Evolutionary conservation across 2,113 vertebrate genomes (phyloP), one percentile per base, ranked within the genome.

Genomic region (Otus sunia): DNA sequence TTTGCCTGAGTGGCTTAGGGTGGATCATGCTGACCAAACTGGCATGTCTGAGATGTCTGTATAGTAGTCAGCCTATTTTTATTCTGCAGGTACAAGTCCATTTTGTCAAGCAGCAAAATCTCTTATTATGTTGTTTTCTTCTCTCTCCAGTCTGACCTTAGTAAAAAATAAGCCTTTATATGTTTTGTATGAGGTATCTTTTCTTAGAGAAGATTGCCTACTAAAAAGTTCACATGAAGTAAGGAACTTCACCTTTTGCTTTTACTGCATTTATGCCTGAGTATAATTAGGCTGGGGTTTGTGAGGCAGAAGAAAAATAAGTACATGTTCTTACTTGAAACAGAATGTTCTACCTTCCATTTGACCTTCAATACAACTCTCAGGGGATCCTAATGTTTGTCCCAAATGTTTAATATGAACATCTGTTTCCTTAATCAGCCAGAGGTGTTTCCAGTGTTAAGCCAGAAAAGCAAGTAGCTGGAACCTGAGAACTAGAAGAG

Each of bases 381-480:
- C 13, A 25, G 32, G 49, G 32, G 74, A 93, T 63, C 41, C 58
- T 91, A 56, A 56, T 68, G 1, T 91, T 84, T 94, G 47, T 80
- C 76, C 41, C 50, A 90, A 50, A 79, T 62, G 26, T 86, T 95
- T 89, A 83, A 80, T 84, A 36, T 36, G 21, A 90, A 59, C 59
- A 91, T 63, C 52, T 59, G 41, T 93, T 95, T 93, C 64, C 64
- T 89, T 89, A 93, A 87, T 89, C 64, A 74, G 12, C 39, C 52
- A 49, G 66, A 86, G 15, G 19, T 52, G n/a, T 60, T 88, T 39
- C 34, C 27, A 34, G 11, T 52, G 59, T 76, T 83, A 90, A 86
- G 36, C 14, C 76, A 75, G 56, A 68, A 92, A 86, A 68, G 41
- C 75, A 88, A 74, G 69, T 56, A 52, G 15, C 50, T 81, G 34